Percentiles rank a stretch among this genome's conserved stretches.
Evolutionary conservation across 2,113 vertebrate genomes (phyloP).

Genomic region (Sylvietta virens): DNA sequence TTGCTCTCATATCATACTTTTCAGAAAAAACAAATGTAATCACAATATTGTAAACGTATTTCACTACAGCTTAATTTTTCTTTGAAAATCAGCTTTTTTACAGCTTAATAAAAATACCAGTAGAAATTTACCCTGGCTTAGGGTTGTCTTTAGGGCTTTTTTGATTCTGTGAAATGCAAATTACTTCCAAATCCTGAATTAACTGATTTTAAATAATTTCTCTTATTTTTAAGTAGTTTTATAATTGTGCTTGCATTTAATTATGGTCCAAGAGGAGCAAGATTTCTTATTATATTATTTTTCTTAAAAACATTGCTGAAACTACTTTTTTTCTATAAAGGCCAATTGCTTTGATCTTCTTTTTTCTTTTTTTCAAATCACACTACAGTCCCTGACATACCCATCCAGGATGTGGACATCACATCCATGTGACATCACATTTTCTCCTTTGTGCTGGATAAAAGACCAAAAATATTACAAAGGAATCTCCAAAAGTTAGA

Average conservation of each 20-base stretch:
- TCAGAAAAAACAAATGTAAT: neutral
- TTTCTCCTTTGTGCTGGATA: neutral
- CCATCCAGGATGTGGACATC: neutral
- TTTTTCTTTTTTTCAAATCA: neutral
- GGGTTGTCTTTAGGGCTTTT: neutral
- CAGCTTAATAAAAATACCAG: neutral
- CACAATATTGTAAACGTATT: neutral
- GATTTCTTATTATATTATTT: neutral
- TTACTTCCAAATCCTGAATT: neutral
- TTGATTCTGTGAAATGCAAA: slow-evolving; percentile 1
- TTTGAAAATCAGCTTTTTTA: neutral
- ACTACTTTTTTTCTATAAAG: neutral
- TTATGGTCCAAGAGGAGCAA: neutral
- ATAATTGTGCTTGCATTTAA: neutral
- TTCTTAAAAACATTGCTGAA: slow-evolving; percentile 10
- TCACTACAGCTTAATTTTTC: neutral
- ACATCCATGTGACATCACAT: neutral
- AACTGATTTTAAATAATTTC: neutral
- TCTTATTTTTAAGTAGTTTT: neutral
- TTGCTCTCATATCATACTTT: neutral
- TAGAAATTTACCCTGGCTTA: neutral
- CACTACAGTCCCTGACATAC: neutral
- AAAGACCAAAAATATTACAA: neutral
- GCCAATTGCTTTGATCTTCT: neutral
- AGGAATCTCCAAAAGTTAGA: neutral